phyloP scores from a whole-genome alignment of 2,888 invertebrate genomes.

The Eristalis tenax region DNA sequence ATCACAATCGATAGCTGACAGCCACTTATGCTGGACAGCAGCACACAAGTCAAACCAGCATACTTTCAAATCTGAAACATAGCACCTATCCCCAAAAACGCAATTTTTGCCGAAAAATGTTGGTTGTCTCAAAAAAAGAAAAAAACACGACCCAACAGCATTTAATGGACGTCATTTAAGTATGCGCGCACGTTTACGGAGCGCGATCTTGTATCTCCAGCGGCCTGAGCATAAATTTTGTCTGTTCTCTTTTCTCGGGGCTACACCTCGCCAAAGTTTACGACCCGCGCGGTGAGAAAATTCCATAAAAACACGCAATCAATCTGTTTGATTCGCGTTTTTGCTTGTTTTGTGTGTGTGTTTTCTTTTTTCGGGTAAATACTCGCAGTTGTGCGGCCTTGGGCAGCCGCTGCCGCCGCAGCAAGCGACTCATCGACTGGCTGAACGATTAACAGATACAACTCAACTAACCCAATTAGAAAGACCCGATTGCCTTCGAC shows the following conservation, averaged over 20 bases:
- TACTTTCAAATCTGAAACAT: background rate
- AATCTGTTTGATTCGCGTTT: background rate
- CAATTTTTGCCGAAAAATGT: background rate
- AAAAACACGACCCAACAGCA: slow-evolving; percentile 13
- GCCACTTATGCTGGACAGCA: background rate
- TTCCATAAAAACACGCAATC: slow-evolving; percentile 49
- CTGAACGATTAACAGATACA: slow-evolving; percentile 62
- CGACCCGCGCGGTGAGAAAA: slow-evolving; percentile 16
- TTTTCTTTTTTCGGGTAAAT: background rate
- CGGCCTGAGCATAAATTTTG: slow-evolving; percentile 21
- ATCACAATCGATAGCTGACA: background rate
- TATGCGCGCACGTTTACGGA: slow-evolving; percentile 35
- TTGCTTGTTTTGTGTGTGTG: background rate
- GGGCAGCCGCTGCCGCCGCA: slow-evolving; percentile 73
- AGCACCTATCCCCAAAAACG: background rate
- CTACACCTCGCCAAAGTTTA: slow-evolving; percentile 1
- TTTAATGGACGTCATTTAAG: slow-evolving; percentile 46
- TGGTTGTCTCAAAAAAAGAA: background rate
- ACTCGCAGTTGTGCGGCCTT: slow-evolving; percentile 43
- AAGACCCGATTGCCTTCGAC: slow-evolving; percentile 64
- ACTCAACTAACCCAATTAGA: slow-evolving; percentile 66
- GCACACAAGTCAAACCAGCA: background rate
- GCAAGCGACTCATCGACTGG: slow-evolving; percentile 49
- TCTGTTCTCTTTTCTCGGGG: background rate
- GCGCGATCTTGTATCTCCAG: slow-evolving; percentile 15